Evolutionary conservation across 2,888 invertebrate species (phyloP).

Genomic region (Phortica magna): DNA sequence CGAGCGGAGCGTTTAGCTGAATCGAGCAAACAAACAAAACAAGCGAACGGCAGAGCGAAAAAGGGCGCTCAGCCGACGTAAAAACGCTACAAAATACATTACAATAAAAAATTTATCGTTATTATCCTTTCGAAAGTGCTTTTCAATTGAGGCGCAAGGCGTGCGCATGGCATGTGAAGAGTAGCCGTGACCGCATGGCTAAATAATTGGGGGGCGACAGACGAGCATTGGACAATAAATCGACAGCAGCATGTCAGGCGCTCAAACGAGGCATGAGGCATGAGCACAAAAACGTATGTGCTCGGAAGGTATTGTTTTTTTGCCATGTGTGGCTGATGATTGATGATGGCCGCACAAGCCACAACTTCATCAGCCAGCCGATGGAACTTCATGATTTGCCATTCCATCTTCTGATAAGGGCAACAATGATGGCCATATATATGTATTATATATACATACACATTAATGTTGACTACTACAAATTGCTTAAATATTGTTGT

Average conservation of each 20-base stretch:
- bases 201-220: no score
- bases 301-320: no score
- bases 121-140: constrained; percentile 72
- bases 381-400: constrained; percentile 34
- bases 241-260: no score
- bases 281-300: no score
- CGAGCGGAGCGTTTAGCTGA: constrained; percentile 34
- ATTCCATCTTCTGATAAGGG: neutral
- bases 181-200: no score
- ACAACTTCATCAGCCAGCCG: constrained; percentile 46
- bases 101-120: constrained; percentile 74
- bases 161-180: neutral
- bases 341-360: constrained; percentile 41
- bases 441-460: constrained; percentile 35
- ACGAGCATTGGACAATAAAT: no score
- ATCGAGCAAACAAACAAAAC: neutral
- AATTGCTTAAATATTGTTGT: constrained; percentile 8
- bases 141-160: constrained; percentile 67
- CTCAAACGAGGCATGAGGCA: no score
- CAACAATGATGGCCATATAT: constrained; percentile 38
- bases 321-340: constrained; percentile 14
- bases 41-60: neutral
- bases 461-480: constrained; percentile 46
- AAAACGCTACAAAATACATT: constrained; percentile 66
- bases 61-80: constrained; percentile 50